These are phyloP conservation scores for Rhagoletis pomonella DNA, from an alignment of 1,140 invertebrate species.

Conservation along the genomic window DNA sequence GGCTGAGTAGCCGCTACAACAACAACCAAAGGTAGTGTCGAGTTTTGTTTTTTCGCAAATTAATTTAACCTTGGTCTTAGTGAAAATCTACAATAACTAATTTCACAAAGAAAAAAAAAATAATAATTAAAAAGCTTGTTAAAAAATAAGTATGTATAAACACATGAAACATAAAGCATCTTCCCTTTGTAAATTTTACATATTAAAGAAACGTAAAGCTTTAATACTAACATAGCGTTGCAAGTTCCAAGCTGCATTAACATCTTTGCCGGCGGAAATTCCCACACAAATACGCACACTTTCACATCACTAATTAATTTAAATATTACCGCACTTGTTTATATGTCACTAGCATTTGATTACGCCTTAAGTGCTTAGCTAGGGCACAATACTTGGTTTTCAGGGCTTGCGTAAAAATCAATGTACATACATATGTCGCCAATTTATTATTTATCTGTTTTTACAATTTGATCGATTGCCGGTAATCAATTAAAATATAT, in stretches of 20 bases:
- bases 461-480: background rate
- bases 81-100: no score
- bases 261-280: slow-evolving; percentile 15
- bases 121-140: background rate
- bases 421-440: background rate
- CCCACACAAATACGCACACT: background rate
- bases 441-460: background rate
- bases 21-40: no score
- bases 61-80: no score
- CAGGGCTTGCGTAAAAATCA: background rate
- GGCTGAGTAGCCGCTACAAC: no score
- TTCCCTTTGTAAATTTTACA: background rate
- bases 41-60: no score
- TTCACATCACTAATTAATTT: background rate
- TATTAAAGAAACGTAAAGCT: background rate
- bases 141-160: background rate
- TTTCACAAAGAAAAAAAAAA: background rate
- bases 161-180: background rate
- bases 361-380: background rate
- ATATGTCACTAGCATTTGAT: background rate
- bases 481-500: slow-evolving; percentile 38
- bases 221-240: background rate
- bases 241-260: background rate
- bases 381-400: background rate
- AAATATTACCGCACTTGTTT: slow-evolving; percentile 2